Base-by-base conservation (phyloP, 2,113 vertebrate species). In the Coturnix japonica region DNA sequence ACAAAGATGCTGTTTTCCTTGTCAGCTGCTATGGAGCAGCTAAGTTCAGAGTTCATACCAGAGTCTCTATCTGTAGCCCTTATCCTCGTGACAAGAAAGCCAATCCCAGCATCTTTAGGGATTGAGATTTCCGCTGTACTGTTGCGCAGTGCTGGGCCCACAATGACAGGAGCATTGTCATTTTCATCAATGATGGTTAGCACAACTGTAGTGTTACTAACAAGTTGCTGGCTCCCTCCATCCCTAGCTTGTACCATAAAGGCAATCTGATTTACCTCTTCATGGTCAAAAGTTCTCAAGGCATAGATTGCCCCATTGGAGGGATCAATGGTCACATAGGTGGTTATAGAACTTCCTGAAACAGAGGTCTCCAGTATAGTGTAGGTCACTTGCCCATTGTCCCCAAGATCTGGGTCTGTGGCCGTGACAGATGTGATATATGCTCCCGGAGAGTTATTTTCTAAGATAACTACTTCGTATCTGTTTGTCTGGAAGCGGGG, bases 321-420 rank as follows among this genome's bases (percentile, higher is more conserved):
- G 4, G 98, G 99, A 87, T 99, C 99, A 1, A 99, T 98, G 86
- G 99, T 99, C 44, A 99, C 98, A 3, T 99, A 99, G 2, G 98
- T 99, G 54, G 99, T 99, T 88, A 99, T 98, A 56, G 98, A 98
- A 88, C 97, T 98, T 26, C 98, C 98, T 80, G 98, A 97, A 26
- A 99, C 81, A 81, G 95, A 95, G 77, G 97, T 97, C 73, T 99
- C 99, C 94, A 99, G 74, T 83, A 99, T 97, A 39, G 98, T 98
- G 79, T 99, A 99, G 1, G 99, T 99, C 78, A 99, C 99, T 90
- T 99, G 99, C 21, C 99, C 99, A 6, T 99, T 99, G 94, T 99
- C 98, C 0, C 98, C 99, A 41, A 99, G 96, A 93, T 99, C 99
- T 13, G 98, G 98, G 95, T 99, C 99, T 10, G 98, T 98, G 81